Base-by-base conservation (phyloP, 92 coral and sea anemone genomes). In the Galaxea fascicularis region DNA sequence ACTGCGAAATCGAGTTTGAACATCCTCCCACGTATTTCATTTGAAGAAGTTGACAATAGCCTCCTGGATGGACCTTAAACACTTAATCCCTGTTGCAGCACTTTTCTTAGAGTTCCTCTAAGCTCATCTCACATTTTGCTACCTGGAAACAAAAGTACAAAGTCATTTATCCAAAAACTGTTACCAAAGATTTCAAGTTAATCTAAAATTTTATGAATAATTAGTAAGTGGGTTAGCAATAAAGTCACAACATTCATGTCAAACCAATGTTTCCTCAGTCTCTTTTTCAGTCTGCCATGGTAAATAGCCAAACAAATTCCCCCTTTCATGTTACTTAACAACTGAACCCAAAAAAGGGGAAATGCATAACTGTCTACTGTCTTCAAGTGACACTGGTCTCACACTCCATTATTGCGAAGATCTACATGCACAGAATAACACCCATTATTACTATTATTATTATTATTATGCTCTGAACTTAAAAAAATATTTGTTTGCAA, bases 61-160 rank as follows among this genome's bases (percentile, higher is more conserved):
- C 53, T 83, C 88, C 45, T 83, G 88, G 21, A 83, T 49, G 21
- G 82, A 82, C 59, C 73, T 83, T 18, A 83, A 4, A 44, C 22
- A 28, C 60, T 83, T 83, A 8, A 73, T 74, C 6, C 74, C 79
- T 70, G 62, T 35, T 13, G 73, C 88, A 35, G 88, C 88, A 28
- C 39, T 4, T 39, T 83, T 73, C n/a, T n/a, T n/a, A n/a, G 45
- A 83, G 60, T 25, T 83, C 88, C 59, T 83, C 81, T 4, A 83
- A 31, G 63, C 88, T 83, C 88, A 83, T 82, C 49, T 68, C 78
- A 26, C 65, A 35, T 68, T 71, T 49, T 53, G 45, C 78, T 31
- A 82, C 86, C 78, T 82, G 29, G 27, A 63, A 46, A n/a, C 26
- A 80, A 78, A 60, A 60, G 54, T 56, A 56, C 58, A 39, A 18